phyloP scores from a whole-genome alignment of 2,797 vertebrate species.

The Adrianichthys oophorus region DNA sequence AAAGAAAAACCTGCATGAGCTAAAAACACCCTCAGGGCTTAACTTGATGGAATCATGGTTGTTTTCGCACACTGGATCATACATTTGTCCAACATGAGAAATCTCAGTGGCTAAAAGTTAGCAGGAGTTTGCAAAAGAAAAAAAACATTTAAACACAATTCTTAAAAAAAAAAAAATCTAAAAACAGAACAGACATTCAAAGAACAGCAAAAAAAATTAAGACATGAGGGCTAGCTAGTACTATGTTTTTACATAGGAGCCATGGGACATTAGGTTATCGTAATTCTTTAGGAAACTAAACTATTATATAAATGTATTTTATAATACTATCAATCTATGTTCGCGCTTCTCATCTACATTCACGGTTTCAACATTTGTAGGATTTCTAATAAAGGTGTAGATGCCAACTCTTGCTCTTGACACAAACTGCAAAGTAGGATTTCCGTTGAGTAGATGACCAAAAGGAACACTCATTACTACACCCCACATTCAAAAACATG shows the following conservation, averaged over 20 bases:
- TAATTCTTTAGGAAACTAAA: conserved; percentile 48
- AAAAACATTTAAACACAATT: neutral
- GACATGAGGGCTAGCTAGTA: conserved; percentile 58
- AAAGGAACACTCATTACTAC: conserved; percentile 42
- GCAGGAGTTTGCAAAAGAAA: conserved; percentile 1
- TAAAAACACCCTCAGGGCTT: conserved; percentile 34
- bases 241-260: conserved; percentile 43
- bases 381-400: conserved; percentile 30
- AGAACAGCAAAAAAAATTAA: conserved; percentile 40
- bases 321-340: conserved; percentile 6
- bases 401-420: conserved; percentile 36
- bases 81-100: neutral
- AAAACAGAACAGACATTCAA: conserved; percentile 17
- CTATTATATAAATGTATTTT: conserved; percentile 39
- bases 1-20: conserved; percentile 34
- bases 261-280: conserved; percentile 37
- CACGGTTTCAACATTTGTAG: conserved; percentile 34
- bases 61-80: conserved; percentile 21
- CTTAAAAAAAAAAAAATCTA: conserved; percentile 11
- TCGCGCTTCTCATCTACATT: conserved; percentile 15
- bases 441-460: conserved; percentile 2
- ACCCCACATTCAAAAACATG: conserved; percentile 41
- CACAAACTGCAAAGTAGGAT: conserved; percentile 11
- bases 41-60: conserved; percentile 23
- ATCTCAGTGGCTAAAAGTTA: conserved; percentile 1